Base-by-base conservation (phyloP, 2,888 invertebrate genomes). In the Apamea anceps region DNA sequence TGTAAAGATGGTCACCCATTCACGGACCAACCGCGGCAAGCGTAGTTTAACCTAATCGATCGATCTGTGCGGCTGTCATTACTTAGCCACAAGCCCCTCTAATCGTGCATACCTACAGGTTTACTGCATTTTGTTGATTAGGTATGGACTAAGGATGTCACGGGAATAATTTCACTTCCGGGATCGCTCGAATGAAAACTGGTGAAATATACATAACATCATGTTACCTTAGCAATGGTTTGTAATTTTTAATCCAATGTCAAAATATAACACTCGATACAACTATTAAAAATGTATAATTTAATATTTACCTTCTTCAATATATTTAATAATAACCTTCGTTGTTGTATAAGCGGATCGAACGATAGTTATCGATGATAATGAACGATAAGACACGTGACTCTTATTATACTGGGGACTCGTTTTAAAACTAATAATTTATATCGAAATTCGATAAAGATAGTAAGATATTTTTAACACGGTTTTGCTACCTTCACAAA, bases 121-220 rank as follows among this genome's bases (percentile, higher is more conserved):
- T 37, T 28, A 54, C 7, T 45, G 54, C 48, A 57, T 15, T 78
- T 80, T 79, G 79, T 45, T n/a, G 45, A 79, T 79, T 79, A 48
- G 37, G 21, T 74, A 71, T 21, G 37, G 28, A 21, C 51, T 54
- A 21, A 12, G 21, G 25, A 51, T 21, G 37, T n/a, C 5, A 54
- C 8, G n/a, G 32, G 32, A 2, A 0, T 15, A 45, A 25, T 0
- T 32, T 48, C 12, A n/a, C 5, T n/a, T 13, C 18, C 25, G 7
- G 2, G 25, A 7, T 12, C 12, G 6, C 6, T 6, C 7, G 45
- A n/a, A 25, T 5, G n/a, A 74, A 74, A 37, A n/a, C 8, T 15
- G 4, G 3, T 82, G 12, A 81, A 79, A 62, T 81, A 81, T 81
- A 42, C 25, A 60, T 25, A 28, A 76, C 7, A 45, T 32, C 5